Conservation (phyloP, 2,888 invertebrate genomes). For the Eupithecia subfuscata region DNA sequence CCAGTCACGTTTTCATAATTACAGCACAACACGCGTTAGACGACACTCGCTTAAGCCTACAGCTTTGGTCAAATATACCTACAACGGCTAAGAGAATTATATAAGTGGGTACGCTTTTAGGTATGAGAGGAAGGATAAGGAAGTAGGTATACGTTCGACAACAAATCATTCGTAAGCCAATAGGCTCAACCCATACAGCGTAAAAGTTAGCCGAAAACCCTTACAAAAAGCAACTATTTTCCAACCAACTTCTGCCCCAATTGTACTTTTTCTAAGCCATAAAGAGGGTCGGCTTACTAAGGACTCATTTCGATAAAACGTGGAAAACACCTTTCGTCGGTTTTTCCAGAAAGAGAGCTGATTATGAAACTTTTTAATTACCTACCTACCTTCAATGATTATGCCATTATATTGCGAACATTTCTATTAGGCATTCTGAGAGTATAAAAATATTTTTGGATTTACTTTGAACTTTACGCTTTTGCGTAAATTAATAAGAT, state of each 20-base stretch:
- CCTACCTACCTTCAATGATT: conserved; percentile 6
- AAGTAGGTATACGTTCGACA: background rate
- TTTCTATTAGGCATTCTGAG: background rate
- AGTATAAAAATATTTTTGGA: background rate
- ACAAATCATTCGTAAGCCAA: conserved; percentile 4
- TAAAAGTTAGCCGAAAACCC: background rate
- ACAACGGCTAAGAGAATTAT: background rate
- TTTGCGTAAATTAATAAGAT: background rate
- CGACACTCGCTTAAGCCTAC: background rate
- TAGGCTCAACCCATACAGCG: background rate
- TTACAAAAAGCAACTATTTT: background rate
- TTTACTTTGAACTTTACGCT: background rate
- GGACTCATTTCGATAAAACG: conserved; percentile 34
- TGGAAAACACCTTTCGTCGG: conserved; percentile 37
- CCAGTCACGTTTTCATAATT: conserved; percentile 20
- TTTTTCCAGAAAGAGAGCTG: conserved; percentile 37
- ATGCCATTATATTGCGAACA: background rate
- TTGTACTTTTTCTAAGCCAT: conserved; percentile 25
- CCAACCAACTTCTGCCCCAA: background rate
- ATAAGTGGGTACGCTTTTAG: background rate
- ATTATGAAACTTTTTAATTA: conserved; percentile 36
- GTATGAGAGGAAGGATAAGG: background rate
- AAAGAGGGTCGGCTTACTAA: conserved; percentile 37
- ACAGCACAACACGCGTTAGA: conserved; percentile 3
- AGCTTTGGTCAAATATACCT: background rate